Evolutionary conservation across 2,797 vertebrate genomes (phyloP), one percentile per base, ranked within the genome.

Genomic region (Melanotaenia trifasciata): DNA sequence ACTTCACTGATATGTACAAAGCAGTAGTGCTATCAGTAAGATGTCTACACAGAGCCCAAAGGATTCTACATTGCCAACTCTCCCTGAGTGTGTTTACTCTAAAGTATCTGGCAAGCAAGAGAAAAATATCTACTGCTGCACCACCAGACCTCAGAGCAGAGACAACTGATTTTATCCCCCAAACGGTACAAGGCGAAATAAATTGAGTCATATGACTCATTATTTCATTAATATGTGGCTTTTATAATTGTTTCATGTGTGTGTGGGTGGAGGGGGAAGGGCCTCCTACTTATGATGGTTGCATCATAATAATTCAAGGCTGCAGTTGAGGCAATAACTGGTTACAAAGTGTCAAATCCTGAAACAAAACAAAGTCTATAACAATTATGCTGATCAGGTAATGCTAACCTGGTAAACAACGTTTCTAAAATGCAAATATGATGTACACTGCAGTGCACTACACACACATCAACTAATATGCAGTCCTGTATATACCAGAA

Each of bases 361-460:
- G 35, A 35, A 35, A 38, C 36, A 38, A 38, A 38, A 36, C 33
- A 36, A 13, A 13, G 2, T 6, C 4, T 22, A 22, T n/a, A 24
- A 51, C 3, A 24, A 22, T n/a, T 60, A 36, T 18, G 12, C 50
- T 26, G 24, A 61, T 22, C 6, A 22, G 10, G 9, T 28, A 28
- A 36, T 18, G 12, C 50, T 26, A 18, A 61, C 22, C 6, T 20
- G 10, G 9, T 58, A 18, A 67, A 53, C 45, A 18, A 67, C 7
- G 28, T 30, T 24, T n/a, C 1, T 12, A 47, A 68, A 66, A 22
- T 50, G 9, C 4, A 54, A 6, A 36, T 24, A 28, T 30, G 58
- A 35, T 9, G 28, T 28, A 45, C n/a, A 64, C 47, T 62, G 47
- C 59, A 43, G 35, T 36, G 10, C 28, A 71, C 50, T 40, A 66